Evolutionary conservation across 2,888 invertebrate genomes (phyloP).

Genomic region (Hololepta plana): DNA sequence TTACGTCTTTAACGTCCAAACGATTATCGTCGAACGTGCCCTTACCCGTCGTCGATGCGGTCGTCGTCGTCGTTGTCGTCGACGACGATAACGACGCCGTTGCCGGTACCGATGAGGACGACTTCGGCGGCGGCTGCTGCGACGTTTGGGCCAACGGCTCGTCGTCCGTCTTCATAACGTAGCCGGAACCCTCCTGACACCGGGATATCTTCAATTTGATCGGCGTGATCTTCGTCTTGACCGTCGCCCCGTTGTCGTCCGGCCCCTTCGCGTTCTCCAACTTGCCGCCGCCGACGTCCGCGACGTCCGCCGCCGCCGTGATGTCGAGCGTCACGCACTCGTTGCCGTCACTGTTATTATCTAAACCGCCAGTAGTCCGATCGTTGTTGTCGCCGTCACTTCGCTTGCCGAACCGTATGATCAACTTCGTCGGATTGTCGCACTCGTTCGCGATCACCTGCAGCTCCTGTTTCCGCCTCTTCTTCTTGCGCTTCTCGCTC

Average conservation of each 20-base stretch:
- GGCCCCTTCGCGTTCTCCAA: slow-evolving; percentile 8
- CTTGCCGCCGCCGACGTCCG: slow-evolving; percentile 10
- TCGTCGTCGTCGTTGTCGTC: slow-evolving; percentile 1
- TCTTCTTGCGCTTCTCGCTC: slow-evolving; percentile 37
- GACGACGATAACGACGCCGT: not conserved
- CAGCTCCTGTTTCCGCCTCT: slow-evolving; percentile 30
- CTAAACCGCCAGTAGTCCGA: slow-evolving; percentile 6
- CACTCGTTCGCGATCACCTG: slow-evolving; percentile 27
- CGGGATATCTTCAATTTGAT: slow-evolving; percentile 71
- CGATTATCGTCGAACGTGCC: too few species aligned
- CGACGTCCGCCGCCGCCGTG: slow-evolving; percentile 8
- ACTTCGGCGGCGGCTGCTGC: not conserved
- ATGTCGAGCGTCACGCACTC: slow-evolving; percentile 4
- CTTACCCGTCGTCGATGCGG: not conserved
- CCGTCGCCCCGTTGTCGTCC: slow-evolving; percentile 9
- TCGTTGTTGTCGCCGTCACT: slow-evolving; percentile 22
- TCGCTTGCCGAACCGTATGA: slow-evolving; percentile 51
- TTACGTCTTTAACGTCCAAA: not conserved
- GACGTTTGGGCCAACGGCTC: slow-evolving; percentile 16
- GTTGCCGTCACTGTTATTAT: slow-evolving; percentile 10
- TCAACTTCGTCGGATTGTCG: slow-evolving; percentile 26
- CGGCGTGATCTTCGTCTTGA: slow-evolving; percentile 39
- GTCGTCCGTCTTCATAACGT: slow-evolving; percentile 33
- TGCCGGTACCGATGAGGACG: too few species aligned
- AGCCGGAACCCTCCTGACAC: slow-evolving; percentile 57